Evolutionary conservation across 2,797 vertebrate genomes (phyloP), one percentile per base, ranked within the genome.

Genomic region (Hippoglossus hippoglossus): DNA sequence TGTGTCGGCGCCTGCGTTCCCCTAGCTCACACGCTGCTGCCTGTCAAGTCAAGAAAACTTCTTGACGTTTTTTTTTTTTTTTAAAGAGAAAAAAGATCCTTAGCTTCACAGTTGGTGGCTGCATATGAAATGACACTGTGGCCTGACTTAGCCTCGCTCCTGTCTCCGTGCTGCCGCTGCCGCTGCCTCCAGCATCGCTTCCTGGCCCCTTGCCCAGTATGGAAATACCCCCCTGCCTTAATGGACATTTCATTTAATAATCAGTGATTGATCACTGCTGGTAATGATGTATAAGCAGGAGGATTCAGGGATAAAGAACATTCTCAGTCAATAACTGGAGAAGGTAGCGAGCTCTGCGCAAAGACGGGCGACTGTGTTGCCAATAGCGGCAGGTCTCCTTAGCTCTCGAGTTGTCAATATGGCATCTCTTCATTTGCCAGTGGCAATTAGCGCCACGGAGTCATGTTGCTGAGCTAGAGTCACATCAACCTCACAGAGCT

Each of bases 191-290:
- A 16, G 63, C 71, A 54, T 67, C 57, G 28, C 36, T 67, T 21
- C 54, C 78, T 92, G 92, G 91, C 89, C 60, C 1, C 6, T 28
- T 2, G 87, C 91, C 91, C 84, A 64, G 88, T 87, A 91, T 90
- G 88, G 85, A 89, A 92, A 90, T 91, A 68, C 78, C 79, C 78
- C 67, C 80, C 80, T 68, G 67, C 60, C 84, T 77, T 91, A 91
- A 93, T 88, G 85, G 90, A 90, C 87, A 81, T 90, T 91, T 93
- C 79, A 92, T 92, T 92, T 91, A 92, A 92, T 92, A 92, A 93
- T 91, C 90, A 84, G 84, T 85, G 90, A 93, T 93, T 91, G 92
- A 93, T 92, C 71, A 71, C 64, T 84, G 74, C 74, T 84, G 87
- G 74, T 91, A 90, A 93, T 93, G 85, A 89, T 91, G 84, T 89